These are phyloP conservation scores for Bujurquina vittata DNA, from an alignment of 2,113 vertebrate genomes.

Conservation along the genomic window DNA sequence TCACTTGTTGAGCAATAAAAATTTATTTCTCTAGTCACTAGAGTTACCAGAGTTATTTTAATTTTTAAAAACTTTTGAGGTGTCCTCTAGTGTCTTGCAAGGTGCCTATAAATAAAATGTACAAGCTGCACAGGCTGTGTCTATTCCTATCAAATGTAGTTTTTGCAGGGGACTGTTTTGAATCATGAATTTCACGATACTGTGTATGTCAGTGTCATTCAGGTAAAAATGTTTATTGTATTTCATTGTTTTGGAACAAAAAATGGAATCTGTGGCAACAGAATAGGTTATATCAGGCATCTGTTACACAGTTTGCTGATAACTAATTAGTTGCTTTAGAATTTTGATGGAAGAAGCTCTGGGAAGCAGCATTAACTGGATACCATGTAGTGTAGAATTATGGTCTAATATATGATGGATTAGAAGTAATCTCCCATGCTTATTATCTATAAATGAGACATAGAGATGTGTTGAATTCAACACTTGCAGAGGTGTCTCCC, in stretches of 20 bases:
- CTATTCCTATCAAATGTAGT: not conserved
- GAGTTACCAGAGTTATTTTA: not conserved
- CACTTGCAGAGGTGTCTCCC: slow-evolving; percentile 47
- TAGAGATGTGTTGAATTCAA: slow-evolving; percentile 17
- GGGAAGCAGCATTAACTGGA: not conserved
- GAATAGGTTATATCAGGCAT: not conserved
- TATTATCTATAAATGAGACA: not conserved
- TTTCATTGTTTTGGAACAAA: not conserved
- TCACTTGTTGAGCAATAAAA: not conserved
- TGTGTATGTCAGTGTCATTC: not conserved
- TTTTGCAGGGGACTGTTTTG: not conserved
- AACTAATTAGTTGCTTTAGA: not conserved
- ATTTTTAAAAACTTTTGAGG: not conserved
- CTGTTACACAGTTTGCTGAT: not conserved
- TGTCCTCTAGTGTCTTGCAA: not conserved
- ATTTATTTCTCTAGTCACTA: not conserved
- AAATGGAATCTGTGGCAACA: not conserved
- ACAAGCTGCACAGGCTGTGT: not conserved
- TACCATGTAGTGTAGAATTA: not conserved
- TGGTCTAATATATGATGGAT: not conserved
- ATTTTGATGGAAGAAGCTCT: not conserved
- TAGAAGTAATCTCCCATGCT: slow-evolving; percentile 2
- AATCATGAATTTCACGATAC: not conserved
- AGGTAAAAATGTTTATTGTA: not conserved
- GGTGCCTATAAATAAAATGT: not conserved